Percentiles rank a stretch among this genome's conserved stretches.
phyloP scores from a whole-genome alignment of 1,140 invertebrate genomes.

The Ephestia elutella region DNA sequence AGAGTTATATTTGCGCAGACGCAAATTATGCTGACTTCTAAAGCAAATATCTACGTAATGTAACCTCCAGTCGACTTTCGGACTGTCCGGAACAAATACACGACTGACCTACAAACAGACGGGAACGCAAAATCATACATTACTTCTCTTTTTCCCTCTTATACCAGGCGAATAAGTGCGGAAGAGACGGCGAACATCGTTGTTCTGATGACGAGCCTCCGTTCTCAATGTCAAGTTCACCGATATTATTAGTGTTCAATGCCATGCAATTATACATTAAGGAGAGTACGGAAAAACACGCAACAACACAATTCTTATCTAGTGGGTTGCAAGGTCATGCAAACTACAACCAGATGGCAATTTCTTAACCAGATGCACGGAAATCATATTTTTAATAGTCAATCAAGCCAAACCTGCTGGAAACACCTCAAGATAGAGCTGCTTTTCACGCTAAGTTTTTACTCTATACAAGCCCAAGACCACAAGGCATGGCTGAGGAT shows the following conservation, averaged over 20 bases:
- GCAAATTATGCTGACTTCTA: constrained; percentile 37
- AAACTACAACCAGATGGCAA: no score
- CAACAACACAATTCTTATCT: neutral
- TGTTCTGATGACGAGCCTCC: constrained; percentile 68
- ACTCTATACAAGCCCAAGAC: no score
- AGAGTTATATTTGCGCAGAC: constrained; percentile 22
- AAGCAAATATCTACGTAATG: constrained; percentile 58
- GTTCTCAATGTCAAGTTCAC: constrained; percentile 73
- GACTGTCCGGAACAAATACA: constrained; percentile 70
- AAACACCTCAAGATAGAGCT: no score
- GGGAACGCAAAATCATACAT: constrained; percentile 55
- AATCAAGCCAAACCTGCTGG: no score
- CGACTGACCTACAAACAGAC: constrained; percentile 72
- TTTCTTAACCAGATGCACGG: no score
- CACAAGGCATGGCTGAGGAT: no score
- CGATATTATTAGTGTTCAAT: constrained; percentile 74
- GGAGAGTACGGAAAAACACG: constrained; percentile 39
- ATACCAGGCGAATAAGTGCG: constrained; percentile 28
- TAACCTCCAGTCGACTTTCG: constrained; percentile 73
- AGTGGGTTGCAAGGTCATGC: no score
- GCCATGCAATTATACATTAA: constrained; percentile 32
- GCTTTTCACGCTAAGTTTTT: no score
- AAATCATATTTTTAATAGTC: no score
- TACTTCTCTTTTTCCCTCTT: constrained; percentile 50
- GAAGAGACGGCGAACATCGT: constrained; percentile 48